Conservation (phyloP, 2,888 invertebrate species). For the Mechanitis messenoides region DNA sequence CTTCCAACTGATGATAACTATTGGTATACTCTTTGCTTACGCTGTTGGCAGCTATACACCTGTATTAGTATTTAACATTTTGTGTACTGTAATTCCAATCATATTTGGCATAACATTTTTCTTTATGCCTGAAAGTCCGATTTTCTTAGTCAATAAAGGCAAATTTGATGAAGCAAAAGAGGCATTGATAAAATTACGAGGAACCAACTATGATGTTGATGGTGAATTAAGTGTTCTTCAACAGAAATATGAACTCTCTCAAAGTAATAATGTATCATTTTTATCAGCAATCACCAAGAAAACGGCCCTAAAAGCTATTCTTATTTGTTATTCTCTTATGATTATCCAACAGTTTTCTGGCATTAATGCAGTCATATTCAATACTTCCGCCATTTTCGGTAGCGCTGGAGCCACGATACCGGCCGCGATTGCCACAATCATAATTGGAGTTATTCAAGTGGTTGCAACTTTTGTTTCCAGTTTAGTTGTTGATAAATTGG, state of each 20-base stretch:
- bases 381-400: conserved; percentile 83
- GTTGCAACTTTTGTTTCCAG: conserved; percentile 84
- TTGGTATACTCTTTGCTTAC: conserved; percentile 89
- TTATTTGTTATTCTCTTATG: conserved; percentile 88
- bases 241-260: conserved; percentile 70
- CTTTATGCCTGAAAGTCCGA: conserved; percentile 93
- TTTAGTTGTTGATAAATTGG: conserved; percentile 86
- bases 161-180: conserved; percentile 80
- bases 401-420: conserved; percentile 78
- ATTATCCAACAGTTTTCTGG: conserved; percentile 92
- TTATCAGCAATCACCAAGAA: conserved; percentile 75
- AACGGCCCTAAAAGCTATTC: conserved; percentile 80
- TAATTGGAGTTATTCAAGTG: conserved; percentile 90
- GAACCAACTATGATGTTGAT: conserved; percentile 80
- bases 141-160: conserved; percentile 80
- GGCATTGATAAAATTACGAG: conserved; percentile 85
- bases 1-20: conserved; percentile 90
- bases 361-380: conserved; percentile 90
- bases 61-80: conserved; percentile 78
- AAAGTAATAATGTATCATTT: conserved; percentile 75
- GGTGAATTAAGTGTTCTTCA: conserved; percentile 79
- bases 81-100: conserved; percentile 81
- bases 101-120: conserved; percentile 83
- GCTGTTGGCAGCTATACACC: conserved; percentile 78
- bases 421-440: conserved; percentile 80